These are phyloP conservation scores for Mermis nigrescens DNA, from an alignment of 2,888 invertebrate species.

Conservation along the genomic window DNA sequence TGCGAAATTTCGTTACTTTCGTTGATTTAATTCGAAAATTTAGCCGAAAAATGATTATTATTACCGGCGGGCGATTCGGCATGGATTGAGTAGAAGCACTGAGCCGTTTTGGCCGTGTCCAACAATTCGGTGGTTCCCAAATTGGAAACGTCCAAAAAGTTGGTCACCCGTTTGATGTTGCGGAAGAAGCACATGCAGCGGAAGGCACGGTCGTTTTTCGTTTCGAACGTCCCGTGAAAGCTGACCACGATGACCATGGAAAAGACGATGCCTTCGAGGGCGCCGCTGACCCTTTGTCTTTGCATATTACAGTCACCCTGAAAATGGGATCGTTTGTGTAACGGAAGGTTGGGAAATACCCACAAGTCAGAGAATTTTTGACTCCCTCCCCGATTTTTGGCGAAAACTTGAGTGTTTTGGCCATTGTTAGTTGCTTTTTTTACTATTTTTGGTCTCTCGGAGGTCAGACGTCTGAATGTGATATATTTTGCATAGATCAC, in stretches of 20 bases:
- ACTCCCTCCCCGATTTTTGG: no score
- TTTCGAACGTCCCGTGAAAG: slow-evolving; percentile 25
- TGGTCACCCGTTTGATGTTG: slow-evolving; percentile 23
- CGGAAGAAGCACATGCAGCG: slow-evolving; percentile 29
- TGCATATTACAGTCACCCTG: slow-evolving; percentile 27
- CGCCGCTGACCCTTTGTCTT: slow-evolving; percentile 24
- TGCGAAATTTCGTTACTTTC: no score
- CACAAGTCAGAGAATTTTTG: no score
- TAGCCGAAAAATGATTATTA: no score
- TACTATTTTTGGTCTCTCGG: no score
- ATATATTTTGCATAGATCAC: no score
- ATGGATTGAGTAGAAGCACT: slow-evolving; percentile 22
- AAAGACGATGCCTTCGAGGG: slow-evolving; percentile 25
- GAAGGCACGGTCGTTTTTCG: slow-evolving; percentile 17
- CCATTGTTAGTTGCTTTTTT: no score
- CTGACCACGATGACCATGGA: slow-evolving; percentile 26
- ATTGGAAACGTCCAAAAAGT: slow-evolving; percentile 21
- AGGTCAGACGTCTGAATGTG: no score
- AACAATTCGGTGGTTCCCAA: slow-evolving; percentile 22
- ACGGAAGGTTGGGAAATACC: no score
- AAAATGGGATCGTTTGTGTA: no score
- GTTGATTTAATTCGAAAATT: no score
- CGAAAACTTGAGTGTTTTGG: no score
- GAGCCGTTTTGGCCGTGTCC: slow-evolving; percentile 23
- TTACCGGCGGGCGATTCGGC: slow-evolving; percentile 13